A percentile compares a stretch with the other conserved stretches of the same genome.
Conservation (phyloP, 2,113 vertebrate genomes). For the Dasypus novemcinctus region DNA sequence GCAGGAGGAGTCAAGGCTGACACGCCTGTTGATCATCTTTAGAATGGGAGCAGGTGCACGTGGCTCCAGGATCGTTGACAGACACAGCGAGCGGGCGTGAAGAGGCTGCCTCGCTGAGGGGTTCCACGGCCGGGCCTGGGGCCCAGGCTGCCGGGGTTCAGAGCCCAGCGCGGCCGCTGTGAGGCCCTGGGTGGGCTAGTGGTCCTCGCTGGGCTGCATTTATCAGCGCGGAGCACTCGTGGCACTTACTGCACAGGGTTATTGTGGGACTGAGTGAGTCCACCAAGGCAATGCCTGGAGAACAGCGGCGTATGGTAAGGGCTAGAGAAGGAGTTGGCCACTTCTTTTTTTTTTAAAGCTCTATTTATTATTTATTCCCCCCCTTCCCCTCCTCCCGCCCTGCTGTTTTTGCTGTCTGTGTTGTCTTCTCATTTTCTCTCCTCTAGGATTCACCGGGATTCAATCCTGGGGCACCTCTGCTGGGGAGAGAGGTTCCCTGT, state of each 20-base stretch:
- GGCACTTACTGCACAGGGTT: not conserved
- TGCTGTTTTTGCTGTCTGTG: no score
- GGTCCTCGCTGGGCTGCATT: not conserved
- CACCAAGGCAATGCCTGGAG: not conserved
- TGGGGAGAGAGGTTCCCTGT: no score
- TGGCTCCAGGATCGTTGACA: not conserved
- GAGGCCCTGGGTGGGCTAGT: not conserved
- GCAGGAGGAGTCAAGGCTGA: not conserved
- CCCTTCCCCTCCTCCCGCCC: no score
- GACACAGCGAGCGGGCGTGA: fast-evolving
- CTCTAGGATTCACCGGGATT: no score
- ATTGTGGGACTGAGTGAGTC: not conserved
- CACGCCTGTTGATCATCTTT: not conserved
- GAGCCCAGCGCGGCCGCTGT: not conserved
- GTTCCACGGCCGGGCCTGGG: fast-evolving
- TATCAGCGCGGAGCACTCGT: not conserved
- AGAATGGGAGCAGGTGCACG: not conserved
- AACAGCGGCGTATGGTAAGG: not conserved
- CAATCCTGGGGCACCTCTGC: no score
- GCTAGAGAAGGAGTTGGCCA: not conserved
- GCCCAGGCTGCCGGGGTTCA: not conserved
- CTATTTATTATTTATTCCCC: no score
- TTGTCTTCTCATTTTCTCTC: no score
- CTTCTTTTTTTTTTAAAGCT: no score
- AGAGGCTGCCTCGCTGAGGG: not conserved